These are phyloP conservation scores for Hydra vulgaris DNA, from an alignment of 30 jellyfish, hydroid and myxozoan genomes.

Conservation along the genomic window DNA sequence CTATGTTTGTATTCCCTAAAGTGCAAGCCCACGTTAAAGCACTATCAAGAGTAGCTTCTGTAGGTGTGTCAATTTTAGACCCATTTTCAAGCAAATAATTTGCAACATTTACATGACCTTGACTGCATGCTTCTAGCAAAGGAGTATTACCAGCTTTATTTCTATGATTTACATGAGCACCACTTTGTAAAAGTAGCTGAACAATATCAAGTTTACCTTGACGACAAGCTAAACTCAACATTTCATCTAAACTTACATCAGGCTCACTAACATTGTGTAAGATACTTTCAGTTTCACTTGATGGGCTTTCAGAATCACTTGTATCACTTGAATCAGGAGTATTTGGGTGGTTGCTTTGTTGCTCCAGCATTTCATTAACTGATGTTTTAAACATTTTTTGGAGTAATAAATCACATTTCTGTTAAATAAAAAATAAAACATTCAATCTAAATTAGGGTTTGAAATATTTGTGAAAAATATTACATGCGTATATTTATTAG, in stretches of 20 bases:
- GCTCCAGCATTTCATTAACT: background rate
- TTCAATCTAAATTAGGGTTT: too few relatives aligned
- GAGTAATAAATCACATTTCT: background rate
- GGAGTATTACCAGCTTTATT: constrained; percentile 97
- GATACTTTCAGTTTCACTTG: constrained; percentile 29
- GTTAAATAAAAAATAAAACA: background rate
- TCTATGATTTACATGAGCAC: constrained; percentile 90
- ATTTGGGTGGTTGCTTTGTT: constrained; percentile 22
- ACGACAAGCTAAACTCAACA: constrained; percentile 98
- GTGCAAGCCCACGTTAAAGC: constrained; percentile 99
- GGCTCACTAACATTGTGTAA: constrained; percentile 72
- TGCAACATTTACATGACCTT: constrained; percentile 92
- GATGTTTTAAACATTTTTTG: background rate
- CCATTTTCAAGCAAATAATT: constrained; percentile 81
- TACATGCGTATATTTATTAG: too few relatives aligned
- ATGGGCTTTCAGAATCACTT: constrained; percentile 35
- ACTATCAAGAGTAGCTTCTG: constrained; percentile 94
- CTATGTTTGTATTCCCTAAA: constrained; percentile 78
- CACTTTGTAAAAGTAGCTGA: constrained; percentile 82
- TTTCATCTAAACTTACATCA: constrained; percentile 97
- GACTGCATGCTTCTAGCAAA: constrained; percentile 95
- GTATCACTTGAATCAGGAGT: constrained; percentile 20
- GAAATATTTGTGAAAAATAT: too few relatives aligned
- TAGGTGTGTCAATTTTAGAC: constrained; percentile 94
- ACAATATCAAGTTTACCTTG: constrained; percentile 96